phyloP scores from a whole-genome alignment of 92 coral and sea anemone species.

The Anthopleura xanthogrammica region DNA sequence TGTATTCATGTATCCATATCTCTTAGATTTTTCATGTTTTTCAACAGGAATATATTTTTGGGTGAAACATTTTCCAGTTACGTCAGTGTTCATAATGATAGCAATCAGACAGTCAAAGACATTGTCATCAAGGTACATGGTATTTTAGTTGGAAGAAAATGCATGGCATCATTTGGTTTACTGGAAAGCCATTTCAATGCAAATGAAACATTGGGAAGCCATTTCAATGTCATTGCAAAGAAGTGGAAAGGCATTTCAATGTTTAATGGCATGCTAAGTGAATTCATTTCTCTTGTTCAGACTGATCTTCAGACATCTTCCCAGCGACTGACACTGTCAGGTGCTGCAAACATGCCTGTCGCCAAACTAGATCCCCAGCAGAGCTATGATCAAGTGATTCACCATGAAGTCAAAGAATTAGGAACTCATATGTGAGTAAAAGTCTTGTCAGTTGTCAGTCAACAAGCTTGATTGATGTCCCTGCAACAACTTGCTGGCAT shows the following conservation, averaged over 20 bases:
- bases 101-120: conserved; percentile 88
- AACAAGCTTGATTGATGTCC: too few relatives aligned
- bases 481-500: too few relatives aligned
- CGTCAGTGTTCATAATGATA: conserved; percentile 96
- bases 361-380: conserved; percentile 87
- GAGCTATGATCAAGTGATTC: conserved; percentile 98
- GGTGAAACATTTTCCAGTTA: conserved; percentile 99
- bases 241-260: neutral
- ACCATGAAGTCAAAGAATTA: conserved; percentile 95
- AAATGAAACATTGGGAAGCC: too few relatives aligned
- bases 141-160: neutral
- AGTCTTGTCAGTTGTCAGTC: neutral
- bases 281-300: conserved; percentile 38
- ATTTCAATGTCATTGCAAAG: too few relatives aligned
- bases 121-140: conserved; percentile 86
- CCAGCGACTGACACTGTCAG: conserved; percentile 87
- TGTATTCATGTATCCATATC: too few relatives aligned
- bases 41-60: conserved; percentile 82
- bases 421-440: conserved; percentile 90
- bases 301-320: conserved; percentile 98
- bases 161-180: neutral
- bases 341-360: conserved; percentile 96
- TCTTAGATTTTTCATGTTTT: neutral
- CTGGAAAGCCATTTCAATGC: neutral
- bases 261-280: neutral